These are phyloP conservation scores for Sesia apiformis DNA, from an alignment of 2,888 invertebrate genomes.

Conservation along the genomic window DNA sequence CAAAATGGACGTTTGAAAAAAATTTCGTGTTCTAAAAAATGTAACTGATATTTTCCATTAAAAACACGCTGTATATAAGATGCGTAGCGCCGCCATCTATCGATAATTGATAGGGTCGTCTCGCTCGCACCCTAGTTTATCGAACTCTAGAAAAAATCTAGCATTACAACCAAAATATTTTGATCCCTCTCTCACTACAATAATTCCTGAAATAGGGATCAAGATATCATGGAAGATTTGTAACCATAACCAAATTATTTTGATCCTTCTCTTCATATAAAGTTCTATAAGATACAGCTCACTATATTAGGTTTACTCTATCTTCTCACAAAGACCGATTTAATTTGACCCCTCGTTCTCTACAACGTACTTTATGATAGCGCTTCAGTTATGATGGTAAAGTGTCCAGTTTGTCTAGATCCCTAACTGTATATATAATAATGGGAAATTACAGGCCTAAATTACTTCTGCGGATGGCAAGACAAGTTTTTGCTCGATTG, in stretches of 20 bases:
- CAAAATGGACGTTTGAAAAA: neutral
- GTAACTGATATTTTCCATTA: neutral
- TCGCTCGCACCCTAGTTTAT: slow-evolving; percentile 49
- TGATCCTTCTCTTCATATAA: neutral
- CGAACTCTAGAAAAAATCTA: slow-evolving; percentile 47
- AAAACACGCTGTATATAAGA: slow-evolving; percentile 26
- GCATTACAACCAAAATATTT: slow-evolving; percentile 2
- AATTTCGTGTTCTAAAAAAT: neutral
- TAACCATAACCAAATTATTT: neutral
- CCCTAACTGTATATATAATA: neutral
- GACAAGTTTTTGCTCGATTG: slow-evolving; percentile 28
- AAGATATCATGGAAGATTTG: neutral
- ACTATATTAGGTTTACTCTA: too few relatives aligned
- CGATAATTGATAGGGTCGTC: slow-evolving; percentile 62
- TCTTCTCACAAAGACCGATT: neutral
- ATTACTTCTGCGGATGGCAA: slow-evolving; percentile 19
- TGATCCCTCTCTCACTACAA: neutral
- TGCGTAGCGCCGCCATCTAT: slow-evolving; percentile 30
- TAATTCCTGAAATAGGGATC: neutral
- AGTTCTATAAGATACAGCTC: too few relatives aligned
- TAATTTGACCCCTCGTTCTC: neutral
- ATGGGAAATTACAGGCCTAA: neutral
- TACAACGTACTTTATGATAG: neutral
- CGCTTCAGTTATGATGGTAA: neutral
- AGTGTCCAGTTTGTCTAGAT: slow-evolving; percentile 3